These are phyloP conservation scores for Pogonophryne albipinna DNA, from an alignment of 2,797 vertebrate genomes.

Conservation along the genomic window DNA sequence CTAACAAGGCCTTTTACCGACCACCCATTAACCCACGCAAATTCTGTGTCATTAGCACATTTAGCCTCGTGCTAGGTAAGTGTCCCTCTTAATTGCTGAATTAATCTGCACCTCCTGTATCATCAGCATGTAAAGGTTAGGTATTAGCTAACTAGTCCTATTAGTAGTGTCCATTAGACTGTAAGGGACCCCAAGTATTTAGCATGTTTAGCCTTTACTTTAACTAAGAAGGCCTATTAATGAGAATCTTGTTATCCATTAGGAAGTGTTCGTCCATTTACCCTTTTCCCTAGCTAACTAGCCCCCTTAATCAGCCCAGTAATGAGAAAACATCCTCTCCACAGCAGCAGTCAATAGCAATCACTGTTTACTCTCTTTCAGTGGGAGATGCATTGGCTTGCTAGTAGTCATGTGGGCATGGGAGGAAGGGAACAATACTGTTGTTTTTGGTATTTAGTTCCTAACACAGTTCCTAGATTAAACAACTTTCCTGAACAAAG, in stretches of 20 bases:
- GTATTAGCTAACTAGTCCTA: constrained; percentile 64
- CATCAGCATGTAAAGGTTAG: constrained; percentile 50
- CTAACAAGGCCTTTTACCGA: constrained; percentile 56
- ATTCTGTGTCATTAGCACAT: constrained; percentile 62
- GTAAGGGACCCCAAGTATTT: constrained; percentile 52
- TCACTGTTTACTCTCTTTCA: constrained; percentile 94
- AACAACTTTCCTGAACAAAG: constrained; percentile 19
- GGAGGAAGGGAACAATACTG: constrained; percentile 2
- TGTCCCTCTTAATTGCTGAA: constrained; percentile 63
- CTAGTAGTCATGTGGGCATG: constrained; percentile 51
- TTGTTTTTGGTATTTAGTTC: constrained; percentile 27
- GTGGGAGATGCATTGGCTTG: constrained; percentile 68
- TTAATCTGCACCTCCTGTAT: constrained; percentile 62
- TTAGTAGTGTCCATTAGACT: constrained; percentile 69
- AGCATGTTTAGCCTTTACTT: constrained; percentile 75
- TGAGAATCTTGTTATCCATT: constrained; percentile 80
- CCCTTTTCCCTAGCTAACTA: constrained; percentile 87
- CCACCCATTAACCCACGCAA: constrained; percentile 57
- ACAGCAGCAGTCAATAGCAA: constrained; percentile 99
- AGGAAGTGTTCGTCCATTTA: constrained; percentile 85
- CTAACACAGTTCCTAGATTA: constrained; percentile 17
- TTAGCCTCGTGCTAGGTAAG: constrained; percentile 58
- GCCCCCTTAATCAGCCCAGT: constrained; percentile 95
- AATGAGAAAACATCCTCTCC: constrained; percentile 98
- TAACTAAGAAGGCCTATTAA: constrained; percentile 79